Evolutionary conservation across 2,797 vertebrate species (phyloP).

Genomic region (Xiphorhynchus erythropygius): DNA sequence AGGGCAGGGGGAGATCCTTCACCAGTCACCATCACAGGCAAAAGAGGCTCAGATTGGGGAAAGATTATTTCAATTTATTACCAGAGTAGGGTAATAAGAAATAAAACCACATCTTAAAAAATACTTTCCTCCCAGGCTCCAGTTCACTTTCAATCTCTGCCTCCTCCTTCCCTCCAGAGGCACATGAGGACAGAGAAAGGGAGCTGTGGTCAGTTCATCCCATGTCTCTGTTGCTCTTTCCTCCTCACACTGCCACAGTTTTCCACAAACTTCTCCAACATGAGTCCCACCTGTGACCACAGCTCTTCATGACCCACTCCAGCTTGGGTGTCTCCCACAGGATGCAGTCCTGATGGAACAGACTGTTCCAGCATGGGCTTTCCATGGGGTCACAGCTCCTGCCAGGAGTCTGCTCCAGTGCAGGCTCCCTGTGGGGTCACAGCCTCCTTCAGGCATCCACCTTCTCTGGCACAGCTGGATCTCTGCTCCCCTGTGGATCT

Average conservation of each 20-base stretch:
- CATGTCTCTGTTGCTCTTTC: not conserved
- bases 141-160: not conserved
- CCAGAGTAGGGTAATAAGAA: not conserved
- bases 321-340: not conserved
- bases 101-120: not conserved
- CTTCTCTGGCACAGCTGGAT: not conserved
- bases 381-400: not conserved
- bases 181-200: not conserved
- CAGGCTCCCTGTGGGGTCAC: not conserved
- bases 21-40: not conserved
- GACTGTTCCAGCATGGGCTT: not conserved
- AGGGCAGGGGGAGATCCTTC: no score
- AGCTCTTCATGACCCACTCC: not conserved
- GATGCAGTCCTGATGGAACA: not conserved
- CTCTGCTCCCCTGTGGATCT: not conserved
- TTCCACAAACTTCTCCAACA: not conserved
- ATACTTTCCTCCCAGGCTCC: not conserved
- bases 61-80: not conserved
- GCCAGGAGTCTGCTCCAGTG: not conserved
- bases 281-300: not conserved
- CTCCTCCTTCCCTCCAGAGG: not conserved
- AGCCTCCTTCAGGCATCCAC: not conserved
- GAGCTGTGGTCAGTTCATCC: not conserved
- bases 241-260: accelerated
- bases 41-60: not conserved